Conservation (phyloP, 2,113 vertebrate species). For the Otolemur garnettii region DNA sequence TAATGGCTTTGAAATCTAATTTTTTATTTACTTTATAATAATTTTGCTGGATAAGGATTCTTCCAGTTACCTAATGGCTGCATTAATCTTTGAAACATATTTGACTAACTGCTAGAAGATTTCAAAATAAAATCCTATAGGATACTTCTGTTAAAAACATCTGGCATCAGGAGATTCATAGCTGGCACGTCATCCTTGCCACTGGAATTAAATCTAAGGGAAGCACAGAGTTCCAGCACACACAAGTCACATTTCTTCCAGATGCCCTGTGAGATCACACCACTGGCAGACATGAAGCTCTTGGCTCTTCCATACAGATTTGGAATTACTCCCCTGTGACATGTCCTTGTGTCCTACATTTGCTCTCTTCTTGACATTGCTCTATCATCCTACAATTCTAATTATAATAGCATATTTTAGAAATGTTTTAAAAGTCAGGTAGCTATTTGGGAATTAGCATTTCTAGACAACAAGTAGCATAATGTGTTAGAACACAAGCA, state of each 20-base stretch:
- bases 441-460: background rate
- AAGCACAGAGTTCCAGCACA: accelerated
- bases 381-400: background rate
- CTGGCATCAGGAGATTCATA: background rate
- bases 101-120: slow-evolving; percentile 1
- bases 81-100: background rate
- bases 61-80: background rate
- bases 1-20: slow-evolving; percentile 35
- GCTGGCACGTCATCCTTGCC: background rate
- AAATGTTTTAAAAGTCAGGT: background rate
- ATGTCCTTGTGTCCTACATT: background rate
- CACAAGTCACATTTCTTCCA: background rate
- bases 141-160: background rate
- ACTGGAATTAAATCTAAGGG: background rate
- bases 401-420: background rate
- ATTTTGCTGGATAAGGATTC: slow-evolving; percentile 10
- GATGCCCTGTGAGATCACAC: accelerated
- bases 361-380: background rate
- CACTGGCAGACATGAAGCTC: background rate
- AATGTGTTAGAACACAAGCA: background rate
- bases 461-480: background rate
- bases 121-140: background rate
- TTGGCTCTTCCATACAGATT: background rate
- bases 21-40: slow-evolving; percentile 52
- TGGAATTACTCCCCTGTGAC: background rate